Conservation (phyloP, 2,797 vertebrate genomes). For the Onychomys torridus region DNA sequence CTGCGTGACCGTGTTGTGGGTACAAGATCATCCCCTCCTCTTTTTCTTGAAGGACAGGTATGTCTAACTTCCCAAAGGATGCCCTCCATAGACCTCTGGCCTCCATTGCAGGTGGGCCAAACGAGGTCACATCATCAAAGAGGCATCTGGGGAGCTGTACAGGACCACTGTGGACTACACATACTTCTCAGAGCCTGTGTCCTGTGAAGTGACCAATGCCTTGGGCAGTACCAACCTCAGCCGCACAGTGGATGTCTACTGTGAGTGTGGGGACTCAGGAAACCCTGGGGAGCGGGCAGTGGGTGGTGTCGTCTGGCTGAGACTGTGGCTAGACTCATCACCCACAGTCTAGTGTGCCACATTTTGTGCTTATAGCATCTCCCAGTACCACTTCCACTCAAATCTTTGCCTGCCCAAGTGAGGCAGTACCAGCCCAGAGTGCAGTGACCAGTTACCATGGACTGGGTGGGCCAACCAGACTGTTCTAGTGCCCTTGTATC, state of each 20-base stretch:
- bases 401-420: background rate
- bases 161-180: conserved; percentile 97
- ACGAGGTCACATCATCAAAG: conserved; percentile 95
- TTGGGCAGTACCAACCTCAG: conserved; percentile 98
- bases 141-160: conserved; percentile 94
- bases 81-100: background rate
- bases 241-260: conserved; percentile 97
- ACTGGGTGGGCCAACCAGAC: no score
- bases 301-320: background rate
- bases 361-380: background rate
- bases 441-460: background rate
- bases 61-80: background rate
- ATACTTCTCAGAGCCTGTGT: conserved; percentile 97
- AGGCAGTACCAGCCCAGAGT: background rate
- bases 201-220: conserved; percentile 97
- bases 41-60: background rate
- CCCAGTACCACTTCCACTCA: background rate
- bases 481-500: background rate
- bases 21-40: background rate
- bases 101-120: conserved; percentile 95
- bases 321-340: fast-evolving
- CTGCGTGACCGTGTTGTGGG: fast-evolving
- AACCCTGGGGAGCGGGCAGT: fast-evolving
- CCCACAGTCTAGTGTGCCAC: fast-evolving
- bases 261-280: conserved; percentile 88